Conservation (phyloP, 1,140 invertebrate genomes). For the Venustaconcha ellipsiformis region DNA sequence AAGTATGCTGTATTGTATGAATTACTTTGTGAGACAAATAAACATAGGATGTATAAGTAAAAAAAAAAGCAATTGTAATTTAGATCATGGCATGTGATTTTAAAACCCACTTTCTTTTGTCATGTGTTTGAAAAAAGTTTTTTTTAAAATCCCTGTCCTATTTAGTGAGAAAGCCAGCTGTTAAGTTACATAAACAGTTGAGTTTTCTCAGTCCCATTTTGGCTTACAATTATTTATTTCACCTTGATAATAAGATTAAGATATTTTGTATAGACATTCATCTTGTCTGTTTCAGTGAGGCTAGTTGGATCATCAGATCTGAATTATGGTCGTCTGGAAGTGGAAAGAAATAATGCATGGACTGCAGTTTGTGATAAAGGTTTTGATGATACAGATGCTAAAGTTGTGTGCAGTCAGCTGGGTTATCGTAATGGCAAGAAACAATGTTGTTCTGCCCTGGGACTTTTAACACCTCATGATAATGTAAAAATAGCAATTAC, state of each 20-base stretch:
- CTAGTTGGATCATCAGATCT: slow-evolving; percentile 20
- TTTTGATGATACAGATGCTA: slow-evolving; percentile 27
- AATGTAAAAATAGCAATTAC: slow-evolving; percentile 17
- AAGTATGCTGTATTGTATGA: too few relatives aligned
- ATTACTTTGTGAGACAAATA: too few relatives aligned
- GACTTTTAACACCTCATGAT: slow-evolving; percentile 12
- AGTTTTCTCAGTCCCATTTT: too few relatives aligned
- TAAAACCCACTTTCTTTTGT: too few relatives aligned
- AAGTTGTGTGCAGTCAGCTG: slow-evolving; percentile 32
- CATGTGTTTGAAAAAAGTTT: too few relatives aligned
- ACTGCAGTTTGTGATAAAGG: slow-evolving; percentile 13
- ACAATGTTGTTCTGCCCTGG: slow-evolving; percentile 20
- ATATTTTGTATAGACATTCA: neutral
- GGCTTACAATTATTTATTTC: neutral
- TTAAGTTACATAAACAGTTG: too few relatives aligned
- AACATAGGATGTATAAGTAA: too few relatives aligned
- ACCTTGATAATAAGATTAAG: neutral
- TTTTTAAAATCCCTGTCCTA: too few relatives aligned
- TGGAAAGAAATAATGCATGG: slow-evolving; percentile 15
- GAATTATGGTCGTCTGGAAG: slow-evolving; percentile 19
- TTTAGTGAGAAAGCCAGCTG: too few relatives aligned
- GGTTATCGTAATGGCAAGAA: slow-evolving; percentile 32
- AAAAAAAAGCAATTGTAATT: too few relatives aligned
- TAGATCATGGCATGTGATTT: too few relatives aligned
- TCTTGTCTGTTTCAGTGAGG: slow-evolving; percentile 10